Percentiles rank a stretch among this genome's conserved stretches.
These are phyloP conservation scores for Rallus crepitans DNA, from an alignment of 2,797 vertebrate genomes.

Conservation along the genomic window DNA sequence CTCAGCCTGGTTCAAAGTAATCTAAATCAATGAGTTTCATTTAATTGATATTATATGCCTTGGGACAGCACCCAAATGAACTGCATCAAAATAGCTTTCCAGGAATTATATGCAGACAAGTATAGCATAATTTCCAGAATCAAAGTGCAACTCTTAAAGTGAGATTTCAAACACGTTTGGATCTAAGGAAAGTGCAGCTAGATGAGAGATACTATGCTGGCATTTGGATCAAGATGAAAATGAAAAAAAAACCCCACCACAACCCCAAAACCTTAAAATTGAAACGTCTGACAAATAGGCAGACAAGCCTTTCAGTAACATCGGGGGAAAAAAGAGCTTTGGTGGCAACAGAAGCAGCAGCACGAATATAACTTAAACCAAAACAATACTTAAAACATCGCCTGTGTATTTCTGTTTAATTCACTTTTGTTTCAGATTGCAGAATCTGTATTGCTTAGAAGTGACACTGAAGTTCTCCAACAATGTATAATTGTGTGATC, in stretches of 20 bases:
- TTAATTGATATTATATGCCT: neutral
- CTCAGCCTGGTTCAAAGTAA: neutral
- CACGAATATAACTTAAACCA: neutral
- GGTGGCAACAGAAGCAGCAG: neutral
- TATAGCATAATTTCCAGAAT: neutral
- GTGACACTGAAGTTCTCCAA: constrained; percentile 4
- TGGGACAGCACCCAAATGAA: neutral
- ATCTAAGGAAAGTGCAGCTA: neutral
- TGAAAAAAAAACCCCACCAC: neutral
- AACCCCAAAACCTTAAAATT: neutral
- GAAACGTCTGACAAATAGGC: neutral
- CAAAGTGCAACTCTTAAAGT: neutral
- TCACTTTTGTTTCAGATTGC: neutral
- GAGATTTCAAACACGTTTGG: neutral
- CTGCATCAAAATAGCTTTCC: neutral
- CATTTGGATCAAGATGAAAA: neutral
- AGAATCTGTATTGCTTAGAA: neutral
- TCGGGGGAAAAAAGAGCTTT: no score
- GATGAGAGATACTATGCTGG: neutral
- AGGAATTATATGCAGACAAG: neutral
- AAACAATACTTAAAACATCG: neutral
- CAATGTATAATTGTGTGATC: constrained; percentile 5
- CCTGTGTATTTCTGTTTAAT: neutral
- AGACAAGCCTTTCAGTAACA: neutral
- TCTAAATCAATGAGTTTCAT: neutral